Conservation (phyloP, 2,888 invertebrate genomes). For the Tenthredo scrophulariae region DNA sequence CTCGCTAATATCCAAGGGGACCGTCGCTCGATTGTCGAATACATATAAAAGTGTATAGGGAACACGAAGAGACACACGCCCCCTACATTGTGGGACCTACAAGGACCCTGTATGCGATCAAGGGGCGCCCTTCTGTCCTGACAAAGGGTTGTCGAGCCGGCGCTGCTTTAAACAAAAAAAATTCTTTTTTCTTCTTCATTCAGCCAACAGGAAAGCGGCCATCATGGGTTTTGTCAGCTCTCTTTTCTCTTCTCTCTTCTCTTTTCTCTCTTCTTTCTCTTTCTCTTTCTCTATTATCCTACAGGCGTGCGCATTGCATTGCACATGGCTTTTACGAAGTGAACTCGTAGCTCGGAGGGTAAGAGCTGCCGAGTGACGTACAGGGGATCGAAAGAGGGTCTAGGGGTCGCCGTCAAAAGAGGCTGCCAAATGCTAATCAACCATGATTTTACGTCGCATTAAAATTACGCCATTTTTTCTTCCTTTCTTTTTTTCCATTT, state of each 20-base stretch:
- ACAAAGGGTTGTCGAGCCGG: slow-evolving; percentile 52
- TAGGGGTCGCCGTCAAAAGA: slow-evolving; percentile 33
- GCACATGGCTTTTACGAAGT: slow-evolving; percentile 31
- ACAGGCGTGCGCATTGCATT: neutral
- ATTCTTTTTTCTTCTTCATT: slow-evolving; percentile 61
- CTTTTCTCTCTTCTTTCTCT: slow-evolving; percentile 1
- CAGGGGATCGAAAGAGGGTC: slow-evolving; percentile 11
- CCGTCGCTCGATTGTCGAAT: slow-evolving; percentile 39
- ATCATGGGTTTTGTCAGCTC: slow-evolving; percentile 53
- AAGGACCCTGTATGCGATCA: slow-evolving; percentile 51
- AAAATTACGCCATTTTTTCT: slow-evolving; percentile 23
- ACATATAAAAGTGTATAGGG: slow-evolving; percentile 15
- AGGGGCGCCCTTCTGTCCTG: slow-evolving; percentile 70
- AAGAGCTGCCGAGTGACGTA: neutral
- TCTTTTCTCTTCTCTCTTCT: slow-evolving; percentile 29
- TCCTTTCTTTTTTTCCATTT: neutral
- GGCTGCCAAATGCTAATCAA: slow-evolving; percentile 63
- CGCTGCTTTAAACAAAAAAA: slow-evolving; percentile 59
- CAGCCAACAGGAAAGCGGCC: slow-evolving; percentile 54
- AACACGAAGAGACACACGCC: slow-evolving; percentile 51
- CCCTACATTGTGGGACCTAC: slow-evolving; percentile 51
- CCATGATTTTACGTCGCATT: slow-evolving; percentile 57
- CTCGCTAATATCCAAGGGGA: slow-evolving; percentile 50
- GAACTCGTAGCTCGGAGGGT: slow-evolving; percentile 2
- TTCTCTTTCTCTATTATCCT: slow-evolving; percentile 30